Evolutionary conservation across 2,797 vertebrate species (phyloP).

Genomic region (Natrix natrix): DNA sequence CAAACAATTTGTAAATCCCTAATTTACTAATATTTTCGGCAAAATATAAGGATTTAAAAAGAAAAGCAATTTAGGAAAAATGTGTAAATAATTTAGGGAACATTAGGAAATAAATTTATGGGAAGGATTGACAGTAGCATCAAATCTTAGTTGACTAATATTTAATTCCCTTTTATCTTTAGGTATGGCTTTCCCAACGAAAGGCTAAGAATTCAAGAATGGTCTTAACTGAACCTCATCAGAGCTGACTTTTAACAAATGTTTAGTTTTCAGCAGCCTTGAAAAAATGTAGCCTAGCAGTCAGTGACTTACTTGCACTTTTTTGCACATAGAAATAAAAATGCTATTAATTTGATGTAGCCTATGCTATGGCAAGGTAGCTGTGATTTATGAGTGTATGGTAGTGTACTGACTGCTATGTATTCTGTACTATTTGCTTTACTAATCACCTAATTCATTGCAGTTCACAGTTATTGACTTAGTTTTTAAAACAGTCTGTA

Average conservation of each 20-base stretch:
- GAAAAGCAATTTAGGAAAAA: constrained; percentile 61
- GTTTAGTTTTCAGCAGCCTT: constrained; percentile 86
- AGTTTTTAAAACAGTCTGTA: constrained; percentile 75
- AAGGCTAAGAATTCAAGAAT: constrained; percentile 95
- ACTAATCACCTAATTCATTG: constrained; percentile 91
- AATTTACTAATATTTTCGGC: constrained; percentile 11
- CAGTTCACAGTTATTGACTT: constrained; percentile 79
- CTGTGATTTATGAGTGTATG: constrained; percentile 77
- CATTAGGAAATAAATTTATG: constrained; percentile 56
- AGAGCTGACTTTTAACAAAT: constrained; percentile 86
- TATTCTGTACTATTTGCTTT: constrained; percentile 83
- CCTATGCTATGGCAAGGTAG: constrained; percentile 71
- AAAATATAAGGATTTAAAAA: constrained; percentile 49
- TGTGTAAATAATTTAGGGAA: constrained; percentile 59
- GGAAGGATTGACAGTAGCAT: constrained; percentile 63
- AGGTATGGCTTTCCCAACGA: constrained; percentile 99
- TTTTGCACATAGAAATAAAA: constrained; percentile 82
- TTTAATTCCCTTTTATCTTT: constrained; percentile 91
- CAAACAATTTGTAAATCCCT: neutral
- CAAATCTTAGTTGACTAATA: constrained; percentile 80
- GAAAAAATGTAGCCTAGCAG: constrained; percentile 81
- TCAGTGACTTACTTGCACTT: constrained; percentile 87
- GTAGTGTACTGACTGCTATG: constrained; percentile 87
- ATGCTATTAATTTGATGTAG: constrained; percentile 81
- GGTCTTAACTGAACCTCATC: constrained; percentile 87